Evolutionary conservation across 2,888 invertebrate genomes (phyloP), one percentile per base, ranked within the genome.

Genomic region (Balanococcus diminutus): DNA sequence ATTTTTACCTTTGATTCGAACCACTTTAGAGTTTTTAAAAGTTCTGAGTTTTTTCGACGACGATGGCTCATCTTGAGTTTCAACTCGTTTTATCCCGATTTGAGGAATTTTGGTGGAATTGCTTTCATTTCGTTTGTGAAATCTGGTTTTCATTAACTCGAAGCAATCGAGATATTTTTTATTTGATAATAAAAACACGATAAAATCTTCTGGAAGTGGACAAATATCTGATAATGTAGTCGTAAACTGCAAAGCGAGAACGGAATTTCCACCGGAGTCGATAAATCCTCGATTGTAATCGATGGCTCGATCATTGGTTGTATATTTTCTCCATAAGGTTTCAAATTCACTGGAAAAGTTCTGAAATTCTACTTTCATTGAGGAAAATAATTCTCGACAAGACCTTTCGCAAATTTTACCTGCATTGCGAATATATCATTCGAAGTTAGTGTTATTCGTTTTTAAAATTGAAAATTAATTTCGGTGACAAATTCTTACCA

Each of bases 201-300:
- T 75, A 28, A 85, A 75, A 79, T 85, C 75, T n/a, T 28, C 32
- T 14, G 75, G 79, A 14, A 79, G 46, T 39, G n/a, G 25, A 39
- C 61, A 61, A 19, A 75, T 16, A 31, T 31, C 0, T 31, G 22
- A 16, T 11, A 85, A 42, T 19, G 51, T 31, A 6, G 82, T 19
- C 1, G 56, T 67, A 11, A 95, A 90, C 87, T 93, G 91, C 11
- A 95, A 90, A 19, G 94, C 94, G 39, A 91, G 89, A 87, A 96
- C 91, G 0, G 96, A 96, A 88, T 93, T 93, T 2, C 95, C 96
- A 36, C 96, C 95, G 82, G 92, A 89, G 51, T 92, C 90, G 86
- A 92, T 89, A 89, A 94, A 94, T 86, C 92, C 91, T 87, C 89
- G 90, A 72, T 51, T 25, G 36, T 22, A n/a, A 19, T 86, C 31